Conservation (phyloP, 92 coral and sea anemone species). For the Epizoanthus ramosus region DNA sequence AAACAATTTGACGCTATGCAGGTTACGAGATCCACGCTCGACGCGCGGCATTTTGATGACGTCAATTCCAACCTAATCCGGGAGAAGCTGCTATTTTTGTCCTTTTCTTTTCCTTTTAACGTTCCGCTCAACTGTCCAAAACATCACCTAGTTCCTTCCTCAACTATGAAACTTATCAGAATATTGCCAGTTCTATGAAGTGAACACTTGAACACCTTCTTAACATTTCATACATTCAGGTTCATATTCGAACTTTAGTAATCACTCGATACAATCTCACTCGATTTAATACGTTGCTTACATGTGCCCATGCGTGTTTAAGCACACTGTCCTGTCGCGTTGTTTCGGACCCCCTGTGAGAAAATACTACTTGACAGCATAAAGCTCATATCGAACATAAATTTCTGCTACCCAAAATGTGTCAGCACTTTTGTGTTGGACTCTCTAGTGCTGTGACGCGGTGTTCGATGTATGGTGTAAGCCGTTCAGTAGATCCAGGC, state of each 20-base stretch:
- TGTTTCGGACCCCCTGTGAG: constrained; percentile 9
- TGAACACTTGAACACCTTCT: background rate
- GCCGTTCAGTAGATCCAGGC: too few relatives aligned
- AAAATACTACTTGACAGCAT: background rate
- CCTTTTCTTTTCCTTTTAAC: constrained; percentile 4
- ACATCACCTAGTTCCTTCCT: constrained; percentile 8
- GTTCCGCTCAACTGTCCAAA: background rate
- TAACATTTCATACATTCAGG: background rate
- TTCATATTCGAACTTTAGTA: background rate
- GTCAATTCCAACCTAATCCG: constrained; percentile 15
- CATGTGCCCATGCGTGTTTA: background rate
- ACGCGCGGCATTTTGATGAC: constrained; percentile 17
- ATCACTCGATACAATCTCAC: background rate
- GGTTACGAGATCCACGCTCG: too few relatives aligned
- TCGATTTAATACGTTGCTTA: background rate
- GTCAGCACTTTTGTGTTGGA: too few relatives aligned
- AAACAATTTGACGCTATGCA: too few relatives aligned
- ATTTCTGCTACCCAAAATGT: too few relatives aligned
- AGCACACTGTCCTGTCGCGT: background rate
- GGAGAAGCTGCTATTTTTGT: constrained; percentile 19
- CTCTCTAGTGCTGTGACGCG: too few relatives aligned
- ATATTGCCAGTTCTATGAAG: too few relatives aligned
- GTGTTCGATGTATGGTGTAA: too few relatives aligned
- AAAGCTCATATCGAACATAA: too few relatives aligned
- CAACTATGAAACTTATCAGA: too few relatives aligned